phyloP scores from a whole-genome alignment of 2,113 vertebrate species.

The Salminus brasiliensis region DNA sequence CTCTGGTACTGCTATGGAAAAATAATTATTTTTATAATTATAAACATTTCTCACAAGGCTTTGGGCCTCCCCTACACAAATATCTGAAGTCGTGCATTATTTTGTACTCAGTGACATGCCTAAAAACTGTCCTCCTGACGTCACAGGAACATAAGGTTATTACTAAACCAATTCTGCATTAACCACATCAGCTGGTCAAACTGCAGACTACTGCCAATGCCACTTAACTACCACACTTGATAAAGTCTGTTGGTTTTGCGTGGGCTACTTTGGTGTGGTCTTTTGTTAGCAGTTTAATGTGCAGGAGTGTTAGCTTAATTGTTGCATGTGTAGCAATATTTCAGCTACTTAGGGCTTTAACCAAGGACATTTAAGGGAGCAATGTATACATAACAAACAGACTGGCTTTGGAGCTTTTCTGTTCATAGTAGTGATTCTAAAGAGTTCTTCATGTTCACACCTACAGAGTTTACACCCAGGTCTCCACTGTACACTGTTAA shows the following conservation, averaged over 20 bases:
- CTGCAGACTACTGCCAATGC: neutral
- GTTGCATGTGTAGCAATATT: neutral
- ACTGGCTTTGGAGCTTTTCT: neutral
- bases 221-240: neutral
- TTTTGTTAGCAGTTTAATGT: neutral
- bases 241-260: neutral
- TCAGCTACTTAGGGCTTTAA: neutral
- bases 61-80: too few species aligned
- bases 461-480: too few species aligned
- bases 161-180: neutral
- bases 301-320: neutral
- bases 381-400: neutral
- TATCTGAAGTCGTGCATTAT: too few species aligned
- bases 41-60: too few species aligned
- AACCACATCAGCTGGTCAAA: neutral
- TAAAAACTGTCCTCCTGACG: neutral
- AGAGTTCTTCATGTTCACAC: too few species aligned
- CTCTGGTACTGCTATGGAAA: too few species aligned
- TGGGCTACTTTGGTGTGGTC: neutral
- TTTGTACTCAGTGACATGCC: too few species aligned
- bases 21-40: too few species aligned
- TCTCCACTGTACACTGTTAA: too few species aligned
- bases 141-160: neutral
- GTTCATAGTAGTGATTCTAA: too few species aligned
- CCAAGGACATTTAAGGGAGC: neutral